These are phyloP conservation scores for Leptonema lineaticorne DNA, from an alignment of 1,140 invertebrate genomes.

Conservation along the genomic window DNA sequence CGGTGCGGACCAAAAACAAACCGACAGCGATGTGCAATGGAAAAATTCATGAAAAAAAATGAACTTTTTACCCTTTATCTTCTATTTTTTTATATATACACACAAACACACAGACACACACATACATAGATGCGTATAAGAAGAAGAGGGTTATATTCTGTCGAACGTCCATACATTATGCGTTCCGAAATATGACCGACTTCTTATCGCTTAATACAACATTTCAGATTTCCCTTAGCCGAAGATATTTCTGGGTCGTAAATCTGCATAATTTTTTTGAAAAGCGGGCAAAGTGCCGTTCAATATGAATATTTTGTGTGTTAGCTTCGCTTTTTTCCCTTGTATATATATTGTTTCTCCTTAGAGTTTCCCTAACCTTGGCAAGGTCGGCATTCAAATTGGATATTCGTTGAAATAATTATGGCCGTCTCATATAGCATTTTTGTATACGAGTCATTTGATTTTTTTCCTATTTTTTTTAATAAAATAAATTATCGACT, in stretches of 20 bases:
- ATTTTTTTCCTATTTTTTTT: too few species aligned
- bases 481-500: too few species aligned
- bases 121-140: too few species aligned
- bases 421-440: neutral
- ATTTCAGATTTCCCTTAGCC: neutral
- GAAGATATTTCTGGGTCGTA: conserved; percentile 4
- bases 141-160: neutral
- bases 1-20: too few species aligned
- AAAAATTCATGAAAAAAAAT: neutral
- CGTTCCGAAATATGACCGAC: neutral
- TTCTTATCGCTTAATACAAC: neutral
- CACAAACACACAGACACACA: too few species aligned
- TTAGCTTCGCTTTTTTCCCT: too few species aligned
- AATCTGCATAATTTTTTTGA: conserved; percentile 16
- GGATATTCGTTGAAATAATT: neutral
- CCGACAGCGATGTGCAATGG: neutral
- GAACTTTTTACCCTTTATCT: neutral
- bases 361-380: neutral
- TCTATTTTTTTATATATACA: neutral
- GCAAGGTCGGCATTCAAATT: neutral
- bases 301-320: neutral
- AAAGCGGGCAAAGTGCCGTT: neutral
- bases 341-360: neutral
- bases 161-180: conserved; percentile 10
- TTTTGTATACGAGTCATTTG: too few species aligned